Base-by-base conservation (phyloP, 2,888 invertebrate species). In the Tanypteryx hageni region DNA sequence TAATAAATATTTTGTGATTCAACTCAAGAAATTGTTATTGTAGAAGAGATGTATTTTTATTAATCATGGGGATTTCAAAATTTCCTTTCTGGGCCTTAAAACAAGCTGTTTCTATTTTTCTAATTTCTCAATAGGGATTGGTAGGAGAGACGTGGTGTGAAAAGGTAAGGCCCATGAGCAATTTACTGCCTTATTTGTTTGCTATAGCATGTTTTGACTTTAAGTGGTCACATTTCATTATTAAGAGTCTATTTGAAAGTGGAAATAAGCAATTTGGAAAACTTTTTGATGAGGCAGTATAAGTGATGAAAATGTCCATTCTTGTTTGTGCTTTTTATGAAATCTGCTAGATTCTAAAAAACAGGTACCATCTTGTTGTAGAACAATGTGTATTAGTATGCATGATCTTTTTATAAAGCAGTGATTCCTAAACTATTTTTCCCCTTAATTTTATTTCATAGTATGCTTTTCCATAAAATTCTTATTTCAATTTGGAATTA, bases 131-230 rank as follows among this genome's bases (percentile, higher is more conserved):
- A 92, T 92, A 93, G 93, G 93, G 93, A 92, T 86, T 95, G 94
- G 95, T 96, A 95, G 97, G 97, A 95, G 97, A 98, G 96, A 98
- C 98, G 94, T 98, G 98, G 98, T 97, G 98, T 95, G 97, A 97
- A 96, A 98, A 98, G 98, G 98, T 98, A 97, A 96, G 96, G 95
- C 94, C 92, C 82, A 64, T 31, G 61, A 76, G 68, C 59, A 13
- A 84, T n/a, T 56, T 81, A 82, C 92, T 92, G 92, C 92, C 82
- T 92, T 82, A 59, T 27, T 81, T 92, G 44, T 92, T 81, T 92
- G 92, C 31, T 81, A 58, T 92, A 59, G 92, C 92, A 92, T 83
- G 82, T 58, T 81, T 92, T 58, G 31, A 59, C 31, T 76, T 31
- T 56, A 16, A 56, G 58, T 14, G 56, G 31, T 92, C 44, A 59